phyloP scores from a whole-genome alignment of 2,888 invertebrate genomes.

The Pherbina coryleti region DNA sequence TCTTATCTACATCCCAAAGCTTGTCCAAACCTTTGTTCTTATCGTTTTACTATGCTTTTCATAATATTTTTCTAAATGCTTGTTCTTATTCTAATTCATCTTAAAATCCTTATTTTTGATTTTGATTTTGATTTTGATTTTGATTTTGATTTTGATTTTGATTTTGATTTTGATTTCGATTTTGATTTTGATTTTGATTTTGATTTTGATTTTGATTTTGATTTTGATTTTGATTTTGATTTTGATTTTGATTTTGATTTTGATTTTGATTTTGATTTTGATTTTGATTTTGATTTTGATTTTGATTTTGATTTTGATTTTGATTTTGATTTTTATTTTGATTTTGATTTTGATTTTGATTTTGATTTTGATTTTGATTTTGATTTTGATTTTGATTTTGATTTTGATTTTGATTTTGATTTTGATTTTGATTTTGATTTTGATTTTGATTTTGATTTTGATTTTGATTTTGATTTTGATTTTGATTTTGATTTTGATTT shows the following conservation, averaged over 20 bases:
- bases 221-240: too few relatives aligned
- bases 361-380: not conserved
- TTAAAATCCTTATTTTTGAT: too few relatives aligned
- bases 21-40: not conserved
- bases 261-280: too few relatives aligned
- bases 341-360: not conserved
- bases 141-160: too few relatives aligned
- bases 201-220: too few relatives aligned
- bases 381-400: not conserved
- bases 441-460: not conserved
- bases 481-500: not conserved
- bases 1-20: too few relatives aligned
- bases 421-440: not conserved
- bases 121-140: too few relatives aligned
- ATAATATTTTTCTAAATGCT: too few relatives aligned
- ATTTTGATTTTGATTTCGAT: too few relatives aligned
- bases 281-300: not conserved
- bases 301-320: not conserved
- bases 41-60: not conserved
- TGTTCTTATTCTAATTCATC: too few relatives aligned
- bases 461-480: not conserved
- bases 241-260: too few relatives aligned
- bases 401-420: not conserved
- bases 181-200: too few relatives aligned
- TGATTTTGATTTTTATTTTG: not conserved